phyloP scores from a whole-genome alignment of 2,113 vertebrate genomes.

The Tyto alba region DNA sequence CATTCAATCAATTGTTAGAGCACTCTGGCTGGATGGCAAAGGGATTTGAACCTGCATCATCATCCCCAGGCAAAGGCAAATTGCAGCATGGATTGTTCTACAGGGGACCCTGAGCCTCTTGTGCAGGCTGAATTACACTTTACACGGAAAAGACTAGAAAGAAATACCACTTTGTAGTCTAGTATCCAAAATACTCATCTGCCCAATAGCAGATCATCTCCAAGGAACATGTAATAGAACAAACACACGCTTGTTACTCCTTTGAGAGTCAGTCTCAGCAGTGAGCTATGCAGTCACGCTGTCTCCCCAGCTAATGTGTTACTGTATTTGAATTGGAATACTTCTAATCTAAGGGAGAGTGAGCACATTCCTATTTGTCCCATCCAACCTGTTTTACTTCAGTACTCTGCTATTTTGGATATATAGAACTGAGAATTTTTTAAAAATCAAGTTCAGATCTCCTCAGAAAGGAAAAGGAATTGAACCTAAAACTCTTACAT shows the following conservation, averaged over 20 bases:
- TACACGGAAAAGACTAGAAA: not conserved
- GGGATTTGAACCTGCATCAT: not conserved
- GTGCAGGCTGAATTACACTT: not conserved
- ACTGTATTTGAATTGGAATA: not conserved
- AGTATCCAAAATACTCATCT: not conserved
- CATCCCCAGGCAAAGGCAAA: not conserved
- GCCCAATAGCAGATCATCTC: not conserved
- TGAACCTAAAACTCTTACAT: not conserved
- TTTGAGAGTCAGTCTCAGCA: not conserved
- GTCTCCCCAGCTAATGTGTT: not conserved
- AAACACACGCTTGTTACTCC: not conserved
- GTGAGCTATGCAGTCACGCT: not conserved
- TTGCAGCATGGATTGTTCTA: not conserved
- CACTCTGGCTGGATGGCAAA: not conserved
- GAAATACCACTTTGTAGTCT: not conserved
- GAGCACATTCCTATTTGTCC: not conserved
- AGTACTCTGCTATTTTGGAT: not conserved
- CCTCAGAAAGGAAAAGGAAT: not conserved
- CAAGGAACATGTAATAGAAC: not conserved
- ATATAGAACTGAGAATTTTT: not conserved
- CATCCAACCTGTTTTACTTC: not conserved
- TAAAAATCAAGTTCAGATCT: not conserved
- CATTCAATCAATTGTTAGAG: not conserved
- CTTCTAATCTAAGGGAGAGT: not conserved
- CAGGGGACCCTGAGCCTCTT: not conserved